phyloP scores from a whole-genome alignment of 2,113 vertebrate species.

The Setophaga petechia region DNA sequence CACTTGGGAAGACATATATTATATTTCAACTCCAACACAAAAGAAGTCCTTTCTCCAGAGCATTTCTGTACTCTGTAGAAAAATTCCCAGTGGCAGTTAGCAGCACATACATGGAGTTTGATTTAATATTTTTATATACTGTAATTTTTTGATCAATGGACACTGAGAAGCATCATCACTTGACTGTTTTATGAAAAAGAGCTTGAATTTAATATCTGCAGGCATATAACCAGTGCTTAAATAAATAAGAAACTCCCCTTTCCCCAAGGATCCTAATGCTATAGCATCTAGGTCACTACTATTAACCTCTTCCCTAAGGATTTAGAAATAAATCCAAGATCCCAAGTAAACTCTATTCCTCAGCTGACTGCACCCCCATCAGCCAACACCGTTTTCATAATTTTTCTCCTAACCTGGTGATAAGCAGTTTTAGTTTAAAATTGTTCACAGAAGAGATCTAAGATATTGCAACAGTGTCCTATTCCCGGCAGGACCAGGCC shows the following conservation, averaged over 20 bases:
- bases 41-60: background rate
- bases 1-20: background rate
- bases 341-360: background rate
- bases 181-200: background rate
- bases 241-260: background rate
- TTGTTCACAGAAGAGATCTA: background rate
- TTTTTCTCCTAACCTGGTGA: background rate
- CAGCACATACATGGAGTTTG: background rate
- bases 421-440: background rate
- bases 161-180: background rate
- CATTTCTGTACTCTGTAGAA: background rate
- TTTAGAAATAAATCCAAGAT: background rate
- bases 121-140: background rate
- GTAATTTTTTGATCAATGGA: background rate
- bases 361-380: background rate
- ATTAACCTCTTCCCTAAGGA: background rate
- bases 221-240: background rate
- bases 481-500: background rate
- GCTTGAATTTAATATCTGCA: slow-evolving; percentile 10
- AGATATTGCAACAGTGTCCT: background rate
- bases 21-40: background rate
- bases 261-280: background rate
- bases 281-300: background rate
- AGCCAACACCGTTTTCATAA: background rate
- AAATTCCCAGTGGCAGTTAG: background rate